Base-by-base conservation (phyloP, 1,140 invertebrate genomes). In the Coenobita brevimanus region DNA sequence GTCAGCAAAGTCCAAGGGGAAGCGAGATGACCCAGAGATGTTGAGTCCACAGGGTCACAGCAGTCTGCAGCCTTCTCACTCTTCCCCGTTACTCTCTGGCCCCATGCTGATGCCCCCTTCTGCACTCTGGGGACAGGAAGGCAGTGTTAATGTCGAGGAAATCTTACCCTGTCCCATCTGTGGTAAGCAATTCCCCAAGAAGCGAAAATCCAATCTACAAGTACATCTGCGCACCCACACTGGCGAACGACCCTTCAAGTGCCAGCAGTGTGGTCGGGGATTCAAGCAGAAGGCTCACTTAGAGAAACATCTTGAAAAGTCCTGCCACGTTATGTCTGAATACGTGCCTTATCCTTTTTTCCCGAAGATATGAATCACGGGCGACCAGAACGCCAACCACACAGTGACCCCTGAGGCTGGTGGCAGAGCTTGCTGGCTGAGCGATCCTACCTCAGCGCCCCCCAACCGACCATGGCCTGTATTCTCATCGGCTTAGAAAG, bases 201-300 rank as follows among this genome's bases (percentile, higher is more conserved):
- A 90, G 4, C 90, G 92, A 36, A 92, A 92, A 67, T 99, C 98
- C 1, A 99, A 99, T 93, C 94, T 99, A 13, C 99, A 99, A 93
- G 99, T 99, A 89, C 98, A 99, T 92, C 93, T 99, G 60, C 94
- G 99, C 88, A 99, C 98, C 21, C 99, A 99, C 92, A 98, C 97
- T 6, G 98, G 99, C 64, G 90, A 91, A 71, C 79, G 90, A 15
- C 90, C 90, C 3, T 91, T 91, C 71, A 90, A 90, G 62, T 91
- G 90, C 75, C 86, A 86, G 60, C 88, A 90, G 69, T 91, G 90
- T 81, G 90, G 90, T 33, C 89, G 84, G 50, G 89, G 89, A 30
- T 91, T 91, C 88, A 90, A 90, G 69, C 90, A 91, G 46, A 91
- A 91, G 83, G 90, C 90, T 21, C 90, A 91, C 62, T 71, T 91